phyloP scores from a whole-genome alignment of 1,140 invertebrate genomes.

The Platyscapa corneri region DNA sequence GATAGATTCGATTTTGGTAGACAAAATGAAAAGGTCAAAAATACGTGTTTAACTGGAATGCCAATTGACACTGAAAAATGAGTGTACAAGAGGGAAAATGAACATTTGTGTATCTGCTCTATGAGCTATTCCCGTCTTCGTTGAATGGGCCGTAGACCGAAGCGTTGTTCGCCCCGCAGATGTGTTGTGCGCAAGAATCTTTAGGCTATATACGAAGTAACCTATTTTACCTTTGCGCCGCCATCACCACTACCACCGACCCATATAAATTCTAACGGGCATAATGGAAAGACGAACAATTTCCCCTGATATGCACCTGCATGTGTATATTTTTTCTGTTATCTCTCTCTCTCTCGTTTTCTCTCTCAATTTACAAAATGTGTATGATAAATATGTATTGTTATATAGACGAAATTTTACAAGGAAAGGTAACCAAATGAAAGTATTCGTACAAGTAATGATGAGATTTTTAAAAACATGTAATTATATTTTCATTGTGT shows the following conservation, averaged over 20 bases:
- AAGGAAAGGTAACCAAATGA: too few species aligned
- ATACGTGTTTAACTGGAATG: not conserved
- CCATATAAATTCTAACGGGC: slow-evolving; percentile 31
- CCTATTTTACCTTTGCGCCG: slow-evolving; percentile 44
- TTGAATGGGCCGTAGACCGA: slow-evolving; percentile 10
- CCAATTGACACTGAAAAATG: not conserved
- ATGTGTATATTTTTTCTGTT: not conserved
- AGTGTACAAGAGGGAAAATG: not conserved
- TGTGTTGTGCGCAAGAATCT: slow-evolving; percentile 36
- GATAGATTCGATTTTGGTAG: not conserved
- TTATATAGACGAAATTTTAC: too few species aligned
- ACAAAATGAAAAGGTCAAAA: not conserved
- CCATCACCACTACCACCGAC: not conserved
- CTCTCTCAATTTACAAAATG: too few species aligned
- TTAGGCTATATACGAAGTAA: slow-evolving; percentile 24
- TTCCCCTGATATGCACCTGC: not conserved
- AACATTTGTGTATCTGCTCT: not conserved
- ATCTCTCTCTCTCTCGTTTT: not conserved
- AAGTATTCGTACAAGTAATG: too few species aligned
- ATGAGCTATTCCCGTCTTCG: slow-evolving; percentile 28
- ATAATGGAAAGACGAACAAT: slow-evolving; percentile 13
- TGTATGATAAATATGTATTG: too few species aligned
- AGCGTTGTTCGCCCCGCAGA: slow-evolving; percentile 23
- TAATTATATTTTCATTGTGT: not conserved
- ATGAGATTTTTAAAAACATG: too few species aligned